phyloP scores from a whole-genome alignment of 2,888 invertebrate species.

The Phymatocera aterrima region DNA sequence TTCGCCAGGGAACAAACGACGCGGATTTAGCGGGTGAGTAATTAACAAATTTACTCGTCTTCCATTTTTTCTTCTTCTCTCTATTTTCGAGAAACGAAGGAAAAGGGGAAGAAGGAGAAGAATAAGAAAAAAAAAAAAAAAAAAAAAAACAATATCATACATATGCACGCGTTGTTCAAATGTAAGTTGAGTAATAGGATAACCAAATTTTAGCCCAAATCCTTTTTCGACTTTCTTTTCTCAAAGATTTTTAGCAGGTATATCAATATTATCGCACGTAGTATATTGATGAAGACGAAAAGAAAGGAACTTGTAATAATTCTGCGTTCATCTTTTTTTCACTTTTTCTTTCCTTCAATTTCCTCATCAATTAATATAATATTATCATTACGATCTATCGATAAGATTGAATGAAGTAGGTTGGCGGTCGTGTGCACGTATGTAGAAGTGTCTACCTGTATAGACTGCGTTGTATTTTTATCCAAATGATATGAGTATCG shows the following conservation, averaged over 20 bases:
- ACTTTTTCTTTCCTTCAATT: background rate
- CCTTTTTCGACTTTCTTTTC: background rate
- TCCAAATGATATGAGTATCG: constrained; percentile 6
- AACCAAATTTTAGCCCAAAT: no score
- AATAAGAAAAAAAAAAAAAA: no score
- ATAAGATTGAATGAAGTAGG: constrained; percentile 24
- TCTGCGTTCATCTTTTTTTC: background rate
- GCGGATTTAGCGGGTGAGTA: constrained; percentile 91
- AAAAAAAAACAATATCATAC: no score
- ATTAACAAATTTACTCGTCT: background rate
- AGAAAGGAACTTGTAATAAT: no score
- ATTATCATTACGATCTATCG: constrained; percentile 1
- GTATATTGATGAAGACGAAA: background rate
- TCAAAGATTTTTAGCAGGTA: background rate
- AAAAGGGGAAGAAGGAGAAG: background rate
- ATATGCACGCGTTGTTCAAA: no score
- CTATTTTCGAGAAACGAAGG: background rate
- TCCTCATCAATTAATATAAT: no score
- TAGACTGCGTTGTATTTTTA: no score
- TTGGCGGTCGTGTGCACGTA: background rate
- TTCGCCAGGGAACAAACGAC: constrained; percentile 90
- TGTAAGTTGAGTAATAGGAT: no score
- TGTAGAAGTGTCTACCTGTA: no score
- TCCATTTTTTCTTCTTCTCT: background rate
- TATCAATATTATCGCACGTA: no score